Evolutionary conservation across 1,140 invertebrate species (phyloP), one percentile per base, ranked within the genome.

Genomic region (Hyles euphorbiae): DNA sequence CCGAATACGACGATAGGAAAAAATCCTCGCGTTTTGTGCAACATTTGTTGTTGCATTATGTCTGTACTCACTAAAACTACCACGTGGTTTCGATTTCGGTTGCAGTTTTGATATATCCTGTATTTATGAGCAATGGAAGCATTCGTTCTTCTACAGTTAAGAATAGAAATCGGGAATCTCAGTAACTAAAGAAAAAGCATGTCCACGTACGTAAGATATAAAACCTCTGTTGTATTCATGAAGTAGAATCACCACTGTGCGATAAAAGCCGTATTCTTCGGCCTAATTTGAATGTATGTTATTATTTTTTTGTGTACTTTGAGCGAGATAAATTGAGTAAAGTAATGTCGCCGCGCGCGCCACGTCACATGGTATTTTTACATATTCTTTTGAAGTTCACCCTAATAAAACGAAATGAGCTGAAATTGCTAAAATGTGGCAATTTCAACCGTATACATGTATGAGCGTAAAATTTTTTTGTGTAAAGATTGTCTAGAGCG

Each of bases 221-320:
- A n/a, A 11, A 48, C 47, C n/a, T 48, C 47, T n/a, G 22, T 22
- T 48, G 56, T 58, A 60, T 60, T 59, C 57, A 52, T 60, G 53
- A 60, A 60, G 51, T 34, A 45, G 22, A 54, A 54, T 60, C 11
- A 47, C 45, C 34, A 36, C 40, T 36, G 10, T 5, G 11, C n/a
- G 34, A 53, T 53, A 36, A 53, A 53, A 53, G 34, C 52, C 36
- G 34, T 53, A 53, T 36, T 53, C 45, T 46, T n/a, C 40, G 58
- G 34, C 53, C 53, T 60, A 60, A 60, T 60, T 60, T 43, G 52
- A 60, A 54, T 54, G 58, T 60, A 53, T 60, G 45, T 60, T 52
- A 45, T 58, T 58, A 58, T 53, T 52, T 57, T 53, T 59, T 53
- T 53, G 10, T 53, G 11, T 40, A 5, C 52, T 53, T 36, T 34